A percentile compares a stretch with the other conserved stretches of the same genome.
These are phyloP conservation scores for Pterophyllum scalare DNA, from an alignment of 2,113 vertebrate genomes.

Conservation along the genomic window DNA sequence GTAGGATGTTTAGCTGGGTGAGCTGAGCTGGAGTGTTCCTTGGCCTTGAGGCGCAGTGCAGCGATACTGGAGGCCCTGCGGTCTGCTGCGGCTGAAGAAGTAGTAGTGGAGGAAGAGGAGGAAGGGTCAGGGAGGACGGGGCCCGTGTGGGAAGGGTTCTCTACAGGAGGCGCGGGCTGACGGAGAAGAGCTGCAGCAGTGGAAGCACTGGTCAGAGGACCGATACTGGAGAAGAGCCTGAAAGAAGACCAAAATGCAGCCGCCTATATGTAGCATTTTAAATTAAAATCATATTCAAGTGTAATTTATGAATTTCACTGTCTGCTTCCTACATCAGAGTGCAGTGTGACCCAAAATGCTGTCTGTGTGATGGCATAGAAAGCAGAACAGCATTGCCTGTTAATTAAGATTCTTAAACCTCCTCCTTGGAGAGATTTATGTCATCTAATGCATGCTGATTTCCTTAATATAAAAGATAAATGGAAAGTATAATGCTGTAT, in stretches of 20 bases:
- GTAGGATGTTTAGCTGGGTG: conserved; percentile 97
- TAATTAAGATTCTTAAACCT: not conserved
- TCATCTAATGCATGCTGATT: not conserved
- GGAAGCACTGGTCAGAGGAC: conserved; percentile 93
- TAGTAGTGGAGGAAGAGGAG: conserved; percentile 76
- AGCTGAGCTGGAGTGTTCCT: conserved; percentile 98
- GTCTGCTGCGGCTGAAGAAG: conserved; percentile 87
- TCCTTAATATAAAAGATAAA: not conserved
- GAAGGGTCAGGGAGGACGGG: conserved; percentile 80
- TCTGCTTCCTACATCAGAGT: not conserved
- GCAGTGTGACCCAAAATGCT: not conserved
- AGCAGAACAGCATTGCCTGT: not conserved
- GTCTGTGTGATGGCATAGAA: not conserved
- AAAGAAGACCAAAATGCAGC: conserved; percentile 27
- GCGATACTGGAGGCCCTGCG: conserved; percentile 95
- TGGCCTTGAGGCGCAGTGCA: conserved; percentile 94
- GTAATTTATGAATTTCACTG: not conserved
- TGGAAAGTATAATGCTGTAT: conserved; percentile 8
- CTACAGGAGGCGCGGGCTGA: conserved; percentile 87
- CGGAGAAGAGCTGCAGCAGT: conserved; percentile 91
- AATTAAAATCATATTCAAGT: not conserved
- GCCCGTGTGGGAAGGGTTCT: conserved; percentile 85
- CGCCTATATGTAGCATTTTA: not conserved
- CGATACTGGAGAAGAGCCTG: conserved; percentile 97
- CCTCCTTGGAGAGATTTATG: not conserved